phyloP scores from a whole-genome alignment of 2,888 invertebrate genomes.

The Pemphredon lugubris region DNA sequence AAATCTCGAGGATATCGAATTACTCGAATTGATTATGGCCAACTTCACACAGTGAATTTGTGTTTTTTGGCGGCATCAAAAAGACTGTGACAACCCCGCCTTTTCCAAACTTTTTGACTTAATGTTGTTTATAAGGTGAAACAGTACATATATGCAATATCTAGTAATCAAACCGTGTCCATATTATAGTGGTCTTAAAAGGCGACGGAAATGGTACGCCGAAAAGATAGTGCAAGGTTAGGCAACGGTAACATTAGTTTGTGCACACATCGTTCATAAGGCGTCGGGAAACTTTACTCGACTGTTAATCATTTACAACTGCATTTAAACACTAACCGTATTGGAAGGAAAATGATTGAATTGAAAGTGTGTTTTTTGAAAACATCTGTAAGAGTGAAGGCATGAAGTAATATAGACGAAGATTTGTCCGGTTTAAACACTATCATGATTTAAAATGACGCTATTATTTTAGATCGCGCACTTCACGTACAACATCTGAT shows the following conservation, averaged over 20 bases:
- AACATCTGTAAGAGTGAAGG: not conserved
- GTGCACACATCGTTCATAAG: not conserved
- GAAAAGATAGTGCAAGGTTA: constrained; percentile 65
- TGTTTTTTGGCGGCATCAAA: constrained; percentile 3
- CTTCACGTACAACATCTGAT: too few species aligned
- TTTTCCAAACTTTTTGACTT: not conserved
- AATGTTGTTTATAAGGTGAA: not conserved
- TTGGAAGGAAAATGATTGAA: too few species aligned
- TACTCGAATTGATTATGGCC: too few species aligned
- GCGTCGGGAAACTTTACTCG: not conserved
- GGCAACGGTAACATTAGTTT: constrained; percentile 19
- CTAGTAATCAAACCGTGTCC: too few species aligned
- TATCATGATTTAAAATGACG: not conserved
- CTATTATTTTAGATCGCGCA: too few species aligned
- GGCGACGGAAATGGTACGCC: constrained; percentile 61
- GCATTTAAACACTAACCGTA: too few species aligned
- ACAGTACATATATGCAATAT: too few species aligned
- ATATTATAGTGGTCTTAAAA: not conserved
- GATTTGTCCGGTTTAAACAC: too few species aligned
- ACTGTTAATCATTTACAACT: not conserved
- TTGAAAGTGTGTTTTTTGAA: not conserved
- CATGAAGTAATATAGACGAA: too few species aligned
- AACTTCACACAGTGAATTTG: too few species aligned
- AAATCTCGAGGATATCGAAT: too few species aligned
- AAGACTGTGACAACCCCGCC: not conserved